These are phyloP conservation scores for Andrena cerasifolii DNA, from an alignment of 1,140 invertebrate genomes.

Conservation along the genomic window DNA sequence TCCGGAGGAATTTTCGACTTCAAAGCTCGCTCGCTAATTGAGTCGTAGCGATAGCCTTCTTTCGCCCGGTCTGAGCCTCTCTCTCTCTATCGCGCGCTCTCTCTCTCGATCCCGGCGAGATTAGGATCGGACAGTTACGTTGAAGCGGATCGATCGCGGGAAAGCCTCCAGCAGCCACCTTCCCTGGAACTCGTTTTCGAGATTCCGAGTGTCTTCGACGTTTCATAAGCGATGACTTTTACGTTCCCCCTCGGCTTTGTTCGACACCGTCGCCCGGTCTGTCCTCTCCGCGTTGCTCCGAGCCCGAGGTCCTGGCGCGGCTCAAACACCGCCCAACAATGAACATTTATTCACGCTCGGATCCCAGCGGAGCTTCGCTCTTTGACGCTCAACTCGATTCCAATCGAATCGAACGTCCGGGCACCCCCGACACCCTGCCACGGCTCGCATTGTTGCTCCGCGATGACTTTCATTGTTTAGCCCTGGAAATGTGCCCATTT, in stretches of 20 bases:
- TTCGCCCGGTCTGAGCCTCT: not conserved
- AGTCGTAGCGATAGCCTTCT: conserved; percentile 31
- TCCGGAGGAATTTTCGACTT: conserved; percentile 11
- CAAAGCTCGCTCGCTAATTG: conserved; percentile 40
- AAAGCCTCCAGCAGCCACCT: not conserved
- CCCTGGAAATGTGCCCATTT: no score
- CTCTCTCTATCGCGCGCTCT: not conserved
- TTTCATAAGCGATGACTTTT: not conserved
- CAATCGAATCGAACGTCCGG: no score
- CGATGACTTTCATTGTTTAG: no score
- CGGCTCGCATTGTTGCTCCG: no score
- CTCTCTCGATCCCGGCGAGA: not conserved
- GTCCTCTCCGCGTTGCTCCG: not conserved
- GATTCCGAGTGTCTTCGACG: not conserved
- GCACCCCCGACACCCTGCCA: no score
- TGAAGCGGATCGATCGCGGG: conserved; percentile 8
- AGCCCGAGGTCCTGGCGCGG: not conserved
- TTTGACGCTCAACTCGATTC: no score
- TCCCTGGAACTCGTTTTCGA: not conserved
- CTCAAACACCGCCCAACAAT: not conserved
- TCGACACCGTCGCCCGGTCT: not conserved
- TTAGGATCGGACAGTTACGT: conserved; percentile 14
- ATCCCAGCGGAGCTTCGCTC: not conserved
- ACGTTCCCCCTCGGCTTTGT: not conserved
- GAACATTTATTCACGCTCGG: not conserved